Evolutionary conservation across 1,140 invertebrate species (phyloP).

Genomic region (Carcinoscorpius rotundicauda): DNA sequence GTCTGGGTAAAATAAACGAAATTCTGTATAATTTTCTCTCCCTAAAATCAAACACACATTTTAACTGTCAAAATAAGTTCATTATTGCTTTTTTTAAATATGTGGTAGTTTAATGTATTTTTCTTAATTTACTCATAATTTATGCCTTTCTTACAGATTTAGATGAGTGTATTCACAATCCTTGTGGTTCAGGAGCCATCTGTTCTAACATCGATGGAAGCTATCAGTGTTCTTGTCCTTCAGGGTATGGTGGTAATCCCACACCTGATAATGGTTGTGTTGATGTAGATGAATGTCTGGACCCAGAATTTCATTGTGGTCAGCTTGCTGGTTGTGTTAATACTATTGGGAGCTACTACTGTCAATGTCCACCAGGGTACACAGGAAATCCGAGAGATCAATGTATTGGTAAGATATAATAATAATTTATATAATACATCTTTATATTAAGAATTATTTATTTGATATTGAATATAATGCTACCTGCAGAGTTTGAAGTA

Average conservation of each 20-base stretch:
- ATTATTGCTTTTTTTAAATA: too few relatives aligned
- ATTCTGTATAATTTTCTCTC: too few relatives aligned
- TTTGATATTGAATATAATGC: too few relatives aligned
- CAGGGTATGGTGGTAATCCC: constrained; percentile 60
- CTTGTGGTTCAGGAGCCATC: constrained; percentile 56
- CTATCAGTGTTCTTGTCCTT: constrained; percentile 57
- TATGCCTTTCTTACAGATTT: constrained; percentile 35
- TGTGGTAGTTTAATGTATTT: too few relatives aligned
- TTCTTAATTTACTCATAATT: too few relatives aligned
- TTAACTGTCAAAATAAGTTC: too few relatives aligned
- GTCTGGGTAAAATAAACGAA: too few relatives aligned
- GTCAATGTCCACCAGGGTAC: constrained; percentile 58
- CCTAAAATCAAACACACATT: too few relatives aligned
- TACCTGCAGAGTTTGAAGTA: too few relatives aligned
- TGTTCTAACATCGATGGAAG: constrained; percentile 58
- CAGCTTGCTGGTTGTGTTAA: constrained; percentile 77
- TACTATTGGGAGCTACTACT: constrained; percentile 57
- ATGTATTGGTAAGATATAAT: constrained; percentile 19
- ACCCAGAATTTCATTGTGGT: constrained; percentile 50
- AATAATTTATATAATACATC: too few relatives aligned
- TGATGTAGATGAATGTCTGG: constrained; percentile 41
- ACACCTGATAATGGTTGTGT: constrained; percentile 27
- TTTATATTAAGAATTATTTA: too few relatives aligned
- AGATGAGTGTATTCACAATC: constrained; percentile 51
- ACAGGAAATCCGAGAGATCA: constrained; percentile 36